Evolutionary conservation across 1,140 invertebrate species (phyloP), one percentile per base, ranked within the genome.

Genomic region (Tenebrio molitor): DNA sequence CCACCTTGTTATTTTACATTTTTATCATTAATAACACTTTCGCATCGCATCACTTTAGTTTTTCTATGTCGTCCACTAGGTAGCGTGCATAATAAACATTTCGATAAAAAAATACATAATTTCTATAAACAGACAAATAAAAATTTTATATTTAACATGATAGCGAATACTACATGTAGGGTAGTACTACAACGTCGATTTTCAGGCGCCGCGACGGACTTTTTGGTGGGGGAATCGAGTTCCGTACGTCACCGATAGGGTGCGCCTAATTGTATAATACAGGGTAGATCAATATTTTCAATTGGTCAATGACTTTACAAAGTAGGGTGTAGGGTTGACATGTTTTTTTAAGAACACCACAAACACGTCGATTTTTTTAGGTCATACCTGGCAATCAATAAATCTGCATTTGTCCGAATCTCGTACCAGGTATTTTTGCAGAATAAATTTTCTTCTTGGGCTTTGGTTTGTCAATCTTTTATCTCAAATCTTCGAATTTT

Each of bases 141-240:
- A 65, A 25, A 29, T 71, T 64, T 29, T 68, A 19, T 16, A 66
- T 63, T 39, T 42, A 69, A 73, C 53, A 73, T 73, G 36, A 44
- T 67, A 17, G 62, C 17, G 64, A 36, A 63, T 69, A 67, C 71
- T 44, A 73, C 71, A 29, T 53, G 46, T 62, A 41, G 29, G 44
- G 66, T 50, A 50, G 42, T 69, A 69, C 41, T 69, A 46, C 50
- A 25, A 73, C 71, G 71, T 73, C 71, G 71, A 73, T 73, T 73
- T 73, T 73, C 50, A 62, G 71, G 71, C 71, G 71, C 71, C 71
- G 71, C 42, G 64, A 68, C 65, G 71, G 21, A 15, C 2, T 50
- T 33, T 44, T n/a, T 50, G 41, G 15, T 12, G 65, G 65, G 65
- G 65, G 39, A 65, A 36, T 65, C 16, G 33, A 67, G 21, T 72